phyloP scores from a whole-genome alignment of 64 coral and sea anemone genomes.

The Trachythela sp. region DNA sequence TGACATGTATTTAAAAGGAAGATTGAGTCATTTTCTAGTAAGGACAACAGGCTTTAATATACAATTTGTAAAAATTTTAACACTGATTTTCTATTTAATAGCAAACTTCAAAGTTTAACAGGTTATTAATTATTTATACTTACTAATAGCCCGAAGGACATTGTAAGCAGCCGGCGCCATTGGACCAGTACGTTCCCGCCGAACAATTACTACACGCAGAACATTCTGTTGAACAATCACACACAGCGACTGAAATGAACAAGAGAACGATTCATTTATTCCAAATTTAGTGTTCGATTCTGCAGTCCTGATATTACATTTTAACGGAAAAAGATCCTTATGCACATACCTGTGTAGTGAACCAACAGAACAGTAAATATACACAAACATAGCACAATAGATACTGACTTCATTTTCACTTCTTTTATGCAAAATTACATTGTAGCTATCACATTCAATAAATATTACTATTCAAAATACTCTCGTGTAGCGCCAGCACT shows the following conservation, averaged over 20 bases:
- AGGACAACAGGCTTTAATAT: no score
- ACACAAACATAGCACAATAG: neutral
- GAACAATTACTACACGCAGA: constrained; percentile 76
- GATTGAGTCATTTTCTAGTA: no score
- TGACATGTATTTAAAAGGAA: no score
- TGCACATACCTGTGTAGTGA: constrained; percentile 4
- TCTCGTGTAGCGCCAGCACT: no score
- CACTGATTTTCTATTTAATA: no score
- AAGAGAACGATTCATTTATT: neutral
- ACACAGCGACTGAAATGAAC: constrained; percentile 51
- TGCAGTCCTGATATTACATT: neutral
- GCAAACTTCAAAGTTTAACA: neutral
- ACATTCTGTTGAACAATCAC: constrained; percentile 80
- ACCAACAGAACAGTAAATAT: neutral
- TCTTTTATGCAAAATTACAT: neutral
- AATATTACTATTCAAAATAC: neutral
- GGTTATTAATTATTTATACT: constrained; percentile 35
- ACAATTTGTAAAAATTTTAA: no score
- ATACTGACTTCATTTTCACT: neutral
- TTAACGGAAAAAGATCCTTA: neutral
- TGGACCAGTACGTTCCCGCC: constrained; percentile 73
- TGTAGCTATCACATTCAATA: neutral
- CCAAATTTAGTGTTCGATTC: neutral
- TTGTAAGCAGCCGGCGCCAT: constrained; percentile 49
- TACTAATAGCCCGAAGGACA: constrained; percentile 88